Percentiles rank a stretch among this genome's conserved stretches.
Evolutionary conservation across 2,113 vertebrate species (phyloP).

Genomic region (Platysternon megacephalum): DNA sequence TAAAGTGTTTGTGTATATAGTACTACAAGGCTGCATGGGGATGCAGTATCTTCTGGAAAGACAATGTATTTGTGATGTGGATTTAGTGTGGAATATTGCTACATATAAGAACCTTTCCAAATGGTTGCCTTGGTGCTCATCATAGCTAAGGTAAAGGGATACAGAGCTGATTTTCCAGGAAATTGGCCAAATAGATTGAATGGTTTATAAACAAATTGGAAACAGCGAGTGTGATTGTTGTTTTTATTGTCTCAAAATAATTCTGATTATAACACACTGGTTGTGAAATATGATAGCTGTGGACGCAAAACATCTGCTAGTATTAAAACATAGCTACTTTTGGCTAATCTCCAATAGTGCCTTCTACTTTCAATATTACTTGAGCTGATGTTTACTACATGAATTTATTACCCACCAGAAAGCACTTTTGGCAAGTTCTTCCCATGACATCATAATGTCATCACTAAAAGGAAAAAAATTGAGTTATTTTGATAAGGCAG

Average conservation of each 20-base stretch:
- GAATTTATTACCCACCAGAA: neutral
- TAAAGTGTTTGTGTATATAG: neutral
- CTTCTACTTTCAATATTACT: constrained; percentile 7
- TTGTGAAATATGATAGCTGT: constrained; percentile 19
- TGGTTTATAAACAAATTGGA: neutral
- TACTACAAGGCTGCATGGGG: neutral
- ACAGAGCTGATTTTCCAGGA: constrained; percentile 29
- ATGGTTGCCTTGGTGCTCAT: neutral
- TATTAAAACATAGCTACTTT: neutral
- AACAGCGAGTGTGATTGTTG: neutral
- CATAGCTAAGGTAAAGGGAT: neutral
- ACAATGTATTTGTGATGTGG: neutral
- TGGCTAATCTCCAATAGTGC: neutral
- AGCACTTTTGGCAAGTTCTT: constrained; percentile 39
- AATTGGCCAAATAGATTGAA: constrained; percentile 41
- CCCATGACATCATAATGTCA: neutral
- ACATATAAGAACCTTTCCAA: neutral
- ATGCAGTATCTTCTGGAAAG: neutral
- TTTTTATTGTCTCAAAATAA: constrained; percentile 18
- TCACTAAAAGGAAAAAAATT: neutral
- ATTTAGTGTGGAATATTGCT: neutral
- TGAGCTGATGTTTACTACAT: neutral
- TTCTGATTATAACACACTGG: neutral
- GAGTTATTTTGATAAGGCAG: neutral
- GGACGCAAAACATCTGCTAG: neutral